Percentiles rank a stretch among this genome's conserved stretches.
Conservation (phyloP, 2,113 vertebrate species). For the Lipophrys pholis region DNA sequence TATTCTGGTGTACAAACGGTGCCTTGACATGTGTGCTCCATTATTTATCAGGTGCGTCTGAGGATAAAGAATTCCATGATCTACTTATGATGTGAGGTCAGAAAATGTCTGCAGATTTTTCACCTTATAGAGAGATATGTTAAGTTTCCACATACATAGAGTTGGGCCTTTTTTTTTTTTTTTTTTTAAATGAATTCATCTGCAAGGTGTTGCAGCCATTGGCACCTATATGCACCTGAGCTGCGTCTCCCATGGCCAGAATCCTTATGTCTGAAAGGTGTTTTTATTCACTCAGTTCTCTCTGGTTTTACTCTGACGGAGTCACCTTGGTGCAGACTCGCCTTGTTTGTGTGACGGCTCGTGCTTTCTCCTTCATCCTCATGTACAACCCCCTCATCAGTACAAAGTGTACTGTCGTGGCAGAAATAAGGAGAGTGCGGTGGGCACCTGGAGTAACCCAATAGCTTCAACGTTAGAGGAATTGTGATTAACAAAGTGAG, state of each 20-base stretch:
- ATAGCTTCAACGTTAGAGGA: constrained; percentile 4
- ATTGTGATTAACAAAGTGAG: constrained; percentile 35
- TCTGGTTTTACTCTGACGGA: neutral
- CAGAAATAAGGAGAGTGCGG: neutral
- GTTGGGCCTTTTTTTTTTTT: neutral
- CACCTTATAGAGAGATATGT: neutral
- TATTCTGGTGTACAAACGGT: constrained; percentile 22
- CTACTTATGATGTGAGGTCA: neutral
- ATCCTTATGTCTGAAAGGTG: neutral
- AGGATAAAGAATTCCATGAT: neutral
- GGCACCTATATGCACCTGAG: too few relatives aligned
- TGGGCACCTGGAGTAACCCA: neutral
- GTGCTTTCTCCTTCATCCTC: constrained; percentile 34
- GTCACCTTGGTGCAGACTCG: constrained; percentile 53
- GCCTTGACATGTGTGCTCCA: constrained; percentile 17
- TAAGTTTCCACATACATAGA: neutral
- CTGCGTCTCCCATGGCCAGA: too few relatives aligned
- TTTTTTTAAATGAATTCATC: neutral
- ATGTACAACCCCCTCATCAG: constrained; percentile 13
- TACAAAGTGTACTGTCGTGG: neutral
- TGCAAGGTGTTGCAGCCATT: too few relatives aligned
- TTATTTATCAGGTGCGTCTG: constrained; percentile 13
- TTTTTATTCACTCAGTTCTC: constrained; percentile 14
- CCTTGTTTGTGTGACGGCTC: constrained; percentile 31
- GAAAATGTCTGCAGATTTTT: neutral